Evolutionary conservation across 2,113 vertebrate species (phyloP), one percentile per base, ranked within the genome.

Genomic region (Elaphurus davidianus): DNA sequence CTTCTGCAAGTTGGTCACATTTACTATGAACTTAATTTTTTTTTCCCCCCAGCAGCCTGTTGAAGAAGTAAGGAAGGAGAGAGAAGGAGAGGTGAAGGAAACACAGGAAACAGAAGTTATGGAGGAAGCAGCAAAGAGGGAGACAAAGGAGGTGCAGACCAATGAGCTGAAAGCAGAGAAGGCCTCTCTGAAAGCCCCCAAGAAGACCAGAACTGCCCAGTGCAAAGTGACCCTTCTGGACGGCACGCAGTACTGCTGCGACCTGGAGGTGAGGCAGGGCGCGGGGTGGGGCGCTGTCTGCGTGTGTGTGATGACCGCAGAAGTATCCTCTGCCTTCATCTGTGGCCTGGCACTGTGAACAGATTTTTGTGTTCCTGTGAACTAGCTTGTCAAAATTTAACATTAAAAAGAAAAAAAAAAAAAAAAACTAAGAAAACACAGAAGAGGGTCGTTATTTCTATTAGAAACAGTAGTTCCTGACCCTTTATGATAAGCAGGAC

Each of bases 221-320:
- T 99, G 99, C 98, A 99, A 99, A 86, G 99, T 99, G 93, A 98
- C 98, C 83, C 99, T 99, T 71, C 98, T 99, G 88, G 99, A 99
- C 59, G 99, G 99, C 93, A 99, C 98, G 0, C 99, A 99, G 98
- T 99, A 99, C 98, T 98, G 95, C 98, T 99, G 99, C 95, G 99
- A 99, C 91, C 97, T 99, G 90, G 99, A 99, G 99, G 99, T 99
- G 98, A 99, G 99, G 3, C n/a, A 13, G 7, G 16, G 76, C 55
- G 11, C 67, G 0, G 6, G 30, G 0, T 1, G 3, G 8, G 43
- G 33, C 86, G 12, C 74, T 6, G 0, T 95, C 23, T 40, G 74
- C 78, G 28, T 95, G 36, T 91, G 0, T 6, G 9, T 62, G 21
- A 43, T 5, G 43, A 28, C 67, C 55, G 23, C 28, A 3, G 1